Base-by-base conservation (phyloP, 2,797 vertebrate genomes). In the Anguilla obscura region DNA sequence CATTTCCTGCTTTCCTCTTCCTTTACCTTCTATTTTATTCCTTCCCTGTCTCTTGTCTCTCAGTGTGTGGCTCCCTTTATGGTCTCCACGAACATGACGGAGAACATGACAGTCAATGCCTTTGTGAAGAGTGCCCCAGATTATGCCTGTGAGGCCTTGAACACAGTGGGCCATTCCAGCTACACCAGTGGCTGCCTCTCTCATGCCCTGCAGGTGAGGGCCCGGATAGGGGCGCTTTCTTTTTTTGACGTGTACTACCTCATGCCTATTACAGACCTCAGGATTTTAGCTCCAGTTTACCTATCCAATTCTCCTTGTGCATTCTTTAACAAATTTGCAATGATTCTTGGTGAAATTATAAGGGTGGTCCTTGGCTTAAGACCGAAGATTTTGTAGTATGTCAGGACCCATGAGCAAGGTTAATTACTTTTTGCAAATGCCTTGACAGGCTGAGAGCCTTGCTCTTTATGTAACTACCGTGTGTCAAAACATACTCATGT, bases 181-280 rank as follows among this genome's bases (percentile, higher is more conserved):
- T 93, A 93, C 91, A 96, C 96, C 88, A 91, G 90, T 0, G 96
- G 97, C 85, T 97, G 96, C 86, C 74, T 97, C 40, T 91, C 92
- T 16, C 97, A 97, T 3, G 91, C 94, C 0, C 89, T 97, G 0
- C 96, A 97, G 96, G 97, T 97, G 90, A 91, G 93, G 3, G n/a
- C 48, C 8, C 58, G 33, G 30, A n/a, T 18, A 63, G 27, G 21
- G 27, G 21, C 9, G 6, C 30, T 36, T 54, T 27, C 33, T 33
- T 79, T 6, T 74, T 45, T 79, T 16, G 33, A 60, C 58, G 45
- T 82, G 45, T 24, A 10, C 45, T 18, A 79, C 33, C 27, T 71
- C 30, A 3, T 36, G 30, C 8, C 69, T 10, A 33, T 2, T 74
- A 74, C 69, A 79, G 0, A 12, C 74, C 6, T 79, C 74, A 79